Percentiles rank a stretch among this genome's conserved stretches.
Conservation (phyloP, 2,113 vertebrate species). For the Carollia perspicillata region DNA sequence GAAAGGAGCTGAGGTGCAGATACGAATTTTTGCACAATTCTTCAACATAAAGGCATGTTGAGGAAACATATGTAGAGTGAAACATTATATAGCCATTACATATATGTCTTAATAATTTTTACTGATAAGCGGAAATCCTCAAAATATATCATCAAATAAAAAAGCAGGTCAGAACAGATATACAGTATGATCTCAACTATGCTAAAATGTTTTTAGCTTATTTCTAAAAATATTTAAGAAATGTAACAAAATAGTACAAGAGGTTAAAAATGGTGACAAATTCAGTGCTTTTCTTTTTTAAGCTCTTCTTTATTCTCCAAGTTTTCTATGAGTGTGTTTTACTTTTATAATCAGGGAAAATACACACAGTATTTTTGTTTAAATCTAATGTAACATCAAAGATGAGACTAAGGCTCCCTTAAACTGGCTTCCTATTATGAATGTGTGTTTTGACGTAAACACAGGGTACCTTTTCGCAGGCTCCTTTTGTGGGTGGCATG, state of each 20-base stretch:
- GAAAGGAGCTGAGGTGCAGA: not conserved
- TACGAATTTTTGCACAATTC: conserved; percentile 19
- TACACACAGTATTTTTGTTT: not conserved
- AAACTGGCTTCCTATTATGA: not conserved
- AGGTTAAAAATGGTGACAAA: not conserved
- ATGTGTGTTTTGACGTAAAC: conserved; percentile 14
- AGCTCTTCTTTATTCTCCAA: conserved; percentile 33
- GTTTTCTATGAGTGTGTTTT: not conserved
- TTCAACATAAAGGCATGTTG: not conserved
- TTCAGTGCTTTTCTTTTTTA: conserved; percentile 31
- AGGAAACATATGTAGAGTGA: not conserved
- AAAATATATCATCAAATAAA: conserved; percentile 1
- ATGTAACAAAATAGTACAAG: not conserved
- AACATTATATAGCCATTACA: not conserved
- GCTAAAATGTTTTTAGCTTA: not conserved
- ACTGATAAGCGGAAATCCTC: conserved; percentile 26
- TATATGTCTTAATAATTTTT: conserved; percentile 19
- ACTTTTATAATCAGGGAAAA: conserved; percentile 20
- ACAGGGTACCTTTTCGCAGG: not conserved
- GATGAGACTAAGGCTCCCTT: not conserved
- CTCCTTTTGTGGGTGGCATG: not conserved
- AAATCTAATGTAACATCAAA: not conserved
- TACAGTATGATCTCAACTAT: not conserved
- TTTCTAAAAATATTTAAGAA: conserved; percentile 45
- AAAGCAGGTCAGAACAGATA: not conserved